Base-by-base conservation (phyloP, 1,140 invertebrate genomes). In the Drosophila lini region DNA sequence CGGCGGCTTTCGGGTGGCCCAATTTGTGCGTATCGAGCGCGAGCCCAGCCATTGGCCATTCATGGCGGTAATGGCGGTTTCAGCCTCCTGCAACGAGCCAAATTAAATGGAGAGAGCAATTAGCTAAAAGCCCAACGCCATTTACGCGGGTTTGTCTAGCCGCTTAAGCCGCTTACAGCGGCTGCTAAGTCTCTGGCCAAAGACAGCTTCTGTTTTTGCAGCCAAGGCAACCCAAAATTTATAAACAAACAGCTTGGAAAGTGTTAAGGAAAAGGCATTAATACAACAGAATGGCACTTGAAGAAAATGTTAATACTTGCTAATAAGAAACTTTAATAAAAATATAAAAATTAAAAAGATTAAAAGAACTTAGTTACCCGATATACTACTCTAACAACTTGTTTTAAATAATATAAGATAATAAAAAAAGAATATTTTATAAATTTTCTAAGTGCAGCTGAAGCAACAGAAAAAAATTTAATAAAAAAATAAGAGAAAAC, bases 11-110 rank as follows among this genome's bases (percentile, higher is more conserved):
- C 99, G 95, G 11, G 98, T 99, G 19, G 98, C 98, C 99, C 98
- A 99, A 94, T 99, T 99, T 78, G 99, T 99, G 88, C 99, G 95
- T 92, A 99, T 99, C 81, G 98, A 98, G 81, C 99, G 94, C 52
- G 97, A 98, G 10, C 99, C 99, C 34, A 99, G 94, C 98, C 98
- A 99, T 92, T 99, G 98, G 2, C 99, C 98, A 93, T 99, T 99
- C 99, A 99, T 99, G 53, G 97, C 96, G 53, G 96, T 95, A 68
- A 99, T 99, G 50, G 99, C 99, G 91, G 97, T 98, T 93, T 99
- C 98, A 59, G 99, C 99, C 94, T 99, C 98, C 97, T 98, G 94
- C 16, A 94, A 91, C 60, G 59, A 67, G 58, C 73, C 86, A 84
- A 92, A 88, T 82, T 74, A 78, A 90, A 85, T 79, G 79, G 64